Conservation (phyloP, 2,888 invertebrate species). For the Alcis repandata region DNA sequence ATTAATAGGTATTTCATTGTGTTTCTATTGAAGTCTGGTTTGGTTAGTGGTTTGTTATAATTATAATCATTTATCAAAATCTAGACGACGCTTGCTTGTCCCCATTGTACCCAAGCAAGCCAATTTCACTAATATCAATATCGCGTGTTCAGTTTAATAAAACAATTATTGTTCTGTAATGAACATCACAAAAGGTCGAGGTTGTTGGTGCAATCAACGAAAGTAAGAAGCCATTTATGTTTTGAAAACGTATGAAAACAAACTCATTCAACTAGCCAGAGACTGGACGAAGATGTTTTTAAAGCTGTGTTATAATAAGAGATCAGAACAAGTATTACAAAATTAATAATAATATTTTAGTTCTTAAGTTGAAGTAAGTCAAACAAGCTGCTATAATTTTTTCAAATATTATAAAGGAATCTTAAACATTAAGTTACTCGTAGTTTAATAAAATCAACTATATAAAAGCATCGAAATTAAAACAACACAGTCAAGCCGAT, state of each 20-base stretch:
- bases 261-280: background rate
- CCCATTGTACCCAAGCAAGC: constrained; percentile 24
- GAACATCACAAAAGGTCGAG: constrained; percentile 50
- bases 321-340: background rate
- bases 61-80: constrained; percentile 6
- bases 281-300: background rate
- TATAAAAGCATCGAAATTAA: background rate
- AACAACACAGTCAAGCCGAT: constrained; percentile 10
- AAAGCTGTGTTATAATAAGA: background rate
- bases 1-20: too few species aligned
- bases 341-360: background rate
- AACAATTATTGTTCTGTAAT: constrained; percentile 35
- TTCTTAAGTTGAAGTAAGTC: background rate
- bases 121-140: constrained; percentile 42
- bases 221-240: constrained; percentile 19
- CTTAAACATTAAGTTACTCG: background rate
- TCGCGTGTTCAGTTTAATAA: constrained; percentile 51
- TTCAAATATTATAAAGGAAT: too few species aligned
- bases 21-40: background rate
- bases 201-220: constrained; percentile 26
- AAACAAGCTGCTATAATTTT: background rate
- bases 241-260: constrained; percentile 17
- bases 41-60: background rate
- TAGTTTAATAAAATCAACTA: background rate
- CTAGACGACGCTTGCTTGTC: background rate